A percentile compares a stretch with the other conserved stretches of the same genome.
These are phyloP conservation scores for Acronicta aceris DNA, from an alignment of 2,888 invertebrate species.

Conservation along the genomic window DNA sequence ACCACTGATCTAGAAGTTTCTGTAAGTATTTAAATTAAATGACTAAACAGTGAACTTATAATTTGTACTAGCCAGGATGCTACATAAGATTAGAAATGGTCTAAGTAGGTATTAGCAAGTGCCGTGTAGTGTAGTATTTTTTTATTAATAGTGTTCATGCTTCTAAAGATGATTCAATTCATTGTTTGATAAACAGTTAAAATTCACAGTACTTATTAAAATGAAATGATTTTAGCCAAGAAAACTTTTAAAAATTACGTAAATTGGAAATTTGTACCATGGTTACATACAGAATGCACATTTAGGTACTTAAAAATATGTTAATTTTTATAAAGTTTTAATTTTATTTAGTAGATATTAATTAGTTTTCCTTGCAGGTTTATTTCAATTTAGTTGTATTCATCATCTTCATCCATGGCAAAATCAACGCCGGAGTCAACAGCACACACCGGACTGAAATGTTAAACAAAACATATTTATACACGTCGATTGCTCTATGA, in stretches of 20 bases:
- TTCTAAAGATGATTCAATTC: too few species aligned
- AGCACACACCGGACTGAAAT: constrained; percentile 92
- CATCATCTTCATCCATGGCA: constrained; percentile 96
- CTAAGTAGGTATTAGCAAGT: too few species aligned
- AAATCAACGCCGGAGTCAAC: constrained; percentile 95
- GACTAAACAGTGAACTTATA: too few species aligned
- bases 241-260: background rate
- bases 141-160: too few species aligned
- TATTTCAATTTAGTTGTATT: constrained; percentile 75
- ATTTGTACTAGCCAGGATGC: too few species aligned
- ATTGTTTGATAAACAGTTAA: too few species aligned
- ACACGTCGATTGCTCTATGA: background rate
- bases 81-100: too few species aligned
- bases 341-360: background rate
- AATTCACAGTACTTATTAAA: too few species aligned
- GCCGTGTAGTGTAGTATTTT: too few species aligned
- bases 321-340: background rate
- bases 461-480: constrained; percentile 61
- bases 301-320: background rate
- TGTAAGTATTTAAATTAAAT: too few species aligned
- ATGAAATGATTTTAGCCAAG: too few species aligned
- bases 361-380: constrained; percentile 1
- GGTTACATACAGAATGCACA: background rate
- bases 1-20: too few species aligned
- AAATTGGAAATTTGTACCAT: background rate